Conservation (phyloP, 2,888 invertebrate species). For the Tryphoninae sp. region DNA sequence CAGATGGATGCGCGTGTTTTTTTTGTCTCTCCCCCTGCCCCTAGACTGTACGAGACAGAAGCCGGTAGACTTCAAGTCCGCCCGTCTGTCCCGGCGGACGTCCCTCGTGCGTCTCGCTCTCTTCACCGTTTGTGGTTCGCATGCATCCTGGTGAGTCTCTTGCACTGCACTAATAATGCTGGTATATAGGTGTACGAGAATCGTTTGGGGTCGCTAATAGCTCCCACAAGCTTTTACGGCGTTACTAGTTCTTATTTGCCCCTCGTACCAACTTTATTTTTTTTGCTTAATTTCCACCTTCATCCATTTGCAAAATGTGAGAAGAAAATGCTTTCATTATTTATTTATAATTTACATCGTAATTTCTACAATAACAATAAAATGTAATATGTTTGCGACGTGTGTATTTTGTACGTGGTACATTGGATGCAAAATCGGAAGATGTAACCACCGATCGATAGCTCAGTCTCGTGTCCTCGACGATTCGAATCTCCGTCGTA, state of each 20-base stretch:
- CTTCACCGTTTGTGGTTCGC: slow-evolving; percentile 5
- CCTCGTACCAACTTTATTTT: neutral
- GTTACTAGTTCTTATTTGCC: neutral
- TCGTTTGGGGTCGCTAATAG: slow-evolving; percentile 24
- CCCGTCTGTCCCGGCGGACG: slow-evolving; percentile 46
- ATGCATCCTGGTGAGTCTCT: slow-evolving; percentile 43
- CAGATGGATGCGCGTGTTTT: slow-evolving; percentile 59
- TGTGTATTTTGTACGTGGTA: neutral
- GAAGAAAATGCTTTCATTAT: too few species aligned
- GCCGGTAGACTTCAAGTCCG: slow-evolving; percentile 40
- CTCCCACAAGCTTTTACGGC: neutral
- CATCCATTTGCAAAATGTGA: too few species aligned
- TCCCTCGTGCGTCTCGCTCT: slow-evolving; percentile 21
- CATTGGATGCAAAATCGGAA: slow-evolving; percentile 57
- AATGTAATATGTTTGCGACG: neutral
- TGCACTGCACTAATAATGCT: slow-evolving; percentile 32
- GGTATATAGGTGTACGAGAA: neutral
- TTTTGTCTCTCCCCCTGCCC: slow-evolving; percentile 19
- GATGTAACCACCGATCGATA: slow-evolving; percentile 62
- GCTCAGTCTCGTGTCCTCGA: slow-evolving; percentile 58
- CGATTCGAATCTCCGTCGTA: slow-evolving; percentile 60
- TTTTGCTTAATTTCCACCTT: neutral
- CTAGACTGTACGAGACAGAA: slow-evolving; percentile 43
- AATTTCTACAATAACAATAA: neutral
- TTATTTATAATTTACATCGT: too few species aligned